Conservation (phyloP, 2,797 vertebrate species). For the Enoplosus armatus region DNA sequence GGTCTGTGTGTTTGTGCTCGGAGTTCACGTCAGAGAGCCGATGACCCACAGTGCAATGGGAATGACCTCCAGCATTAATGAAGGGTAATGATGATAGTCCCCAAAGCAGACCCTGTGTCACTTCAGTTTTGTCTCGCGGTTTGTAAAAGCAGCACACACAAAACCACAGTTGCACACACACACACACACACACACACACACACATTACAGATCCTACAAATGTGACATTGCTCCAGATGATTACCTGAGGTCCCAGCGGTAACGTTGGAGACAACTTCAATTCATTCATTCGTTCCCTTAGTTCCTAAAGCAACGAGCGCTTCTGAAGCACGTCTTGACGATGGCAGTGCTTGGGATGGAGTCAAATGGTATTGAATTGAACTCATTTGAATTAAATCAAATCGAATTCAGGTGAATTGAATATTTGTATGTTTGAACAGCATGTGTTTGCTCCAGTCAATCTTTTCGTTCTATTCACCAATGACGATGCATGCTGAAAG, state of each 20-base stretch:
- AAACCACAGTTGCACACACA: not conserved
- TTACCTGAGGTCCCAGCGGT: constrained; percentile 54
- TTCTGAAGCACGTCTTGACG: constrained; percentile 10
- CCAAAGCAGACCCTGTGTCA: constrained; percentile 51
- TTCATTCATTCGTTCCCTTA: constrained; percentile 46
- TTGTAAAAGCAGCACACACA: constrained; percentile 37
- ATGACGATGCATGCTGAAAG: constrained; percentile 30
- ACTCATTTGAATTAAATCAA: constrained; percentile 39
- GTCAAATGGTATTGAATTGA: constrained; percentile 21
- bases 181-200: not conserved
- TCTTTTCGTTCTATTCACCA: constrained; percentile 18
- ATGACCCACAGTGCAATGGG: constrained; percentile 55
- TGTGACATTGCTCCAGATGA: constrained; percentile 57
- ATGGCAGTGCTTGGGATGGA: constrained; percentile 15
- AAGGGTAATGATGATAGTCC: constrained; percentile 64
- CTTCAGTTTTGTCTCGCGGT: constrained; percentile 16
- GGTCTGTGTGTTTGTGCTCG: constrained; percentile 42
- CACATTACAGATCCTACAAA: constrained; percentile 47
- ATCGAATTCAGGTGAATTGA: constrained; percentile 26
- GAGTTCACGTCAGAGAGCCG: constrained; percentile 39
- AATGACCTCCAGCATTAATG: constrained; percentile 64
- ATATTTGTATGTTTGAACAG: constrained; percentile 30
- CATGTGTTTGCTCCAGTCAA: constrained; percentile 15
- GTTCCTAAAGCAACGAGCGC: constrained; percentile 27
- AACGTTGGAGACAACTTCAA: constrained; percentile 33